Percentiles rank a stretch among this genome's conserved stretches.
Conservation (phyloP, 64 coral and sea anemone genomes). For the Montipora foliosa region DNA sequence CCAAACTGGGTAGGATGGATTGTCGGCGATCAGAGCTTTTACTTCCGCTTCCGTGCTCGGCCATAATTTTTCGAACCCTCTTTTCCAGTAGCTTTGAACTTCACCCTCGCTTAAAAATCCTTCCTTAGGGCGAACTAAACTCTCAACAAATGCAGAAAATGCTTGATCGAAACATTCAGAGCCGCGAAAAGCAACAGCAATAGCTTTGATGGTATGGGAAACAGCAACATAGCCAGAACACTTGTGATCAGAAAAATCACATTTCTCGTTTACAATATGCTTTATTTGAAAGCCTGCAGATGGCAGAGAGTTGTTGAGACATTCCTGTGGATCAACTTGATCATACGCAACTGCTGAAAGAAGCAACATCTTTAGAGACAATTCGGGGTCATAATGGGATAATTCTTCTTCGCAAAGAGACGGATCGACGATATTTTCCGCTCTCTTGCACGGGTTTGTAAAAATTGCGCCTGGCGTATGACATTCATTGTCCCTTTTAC, state of each 20-base stretch:
- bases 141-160: constrained; percentile 20
- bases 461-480: not conserved
- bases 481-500: constrained; percentile 26
- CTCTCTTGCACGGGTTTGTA: constrained; percentile 45
- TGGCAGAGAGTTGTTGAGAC: constrained; percentile 46
- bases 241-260: constrained; percentile 31
- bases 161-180: constrained; percentile 4
- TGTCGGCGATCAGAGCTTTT: constrained; percentile 8
- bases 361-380: constrained; percentile 60
- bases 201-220: constrained; percentile 34
- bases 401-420: constrained; percentile 7
- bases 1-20: constrained; percentile 47
- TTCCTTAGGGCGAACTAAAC: not conserved
- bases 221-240: constrained; percentile 39
- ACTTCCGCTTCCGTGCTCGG: constrained; percentile 9
- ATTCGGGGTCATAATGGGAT: constrained; percentile 22
- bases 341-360: constrained; percentile 56
- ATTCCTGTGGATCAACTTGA: constrained; percentile 12
- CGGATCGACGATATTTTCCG: constrained; percentile 10
- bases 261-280: constrained; percentile 1
- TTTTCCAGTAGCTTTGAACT: constrained; percentile 46
- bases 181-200: constrained; percentile 53
- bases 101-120: constrained; percentile 1
- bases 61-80: constrained; percentile 51
- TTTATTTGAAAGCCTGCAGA: constrained; percentile 13